Evolutionary conservation across 2,888 invertebrate genomes (phyloP).

Genomic region (Callimorpha dominula): DNA sequence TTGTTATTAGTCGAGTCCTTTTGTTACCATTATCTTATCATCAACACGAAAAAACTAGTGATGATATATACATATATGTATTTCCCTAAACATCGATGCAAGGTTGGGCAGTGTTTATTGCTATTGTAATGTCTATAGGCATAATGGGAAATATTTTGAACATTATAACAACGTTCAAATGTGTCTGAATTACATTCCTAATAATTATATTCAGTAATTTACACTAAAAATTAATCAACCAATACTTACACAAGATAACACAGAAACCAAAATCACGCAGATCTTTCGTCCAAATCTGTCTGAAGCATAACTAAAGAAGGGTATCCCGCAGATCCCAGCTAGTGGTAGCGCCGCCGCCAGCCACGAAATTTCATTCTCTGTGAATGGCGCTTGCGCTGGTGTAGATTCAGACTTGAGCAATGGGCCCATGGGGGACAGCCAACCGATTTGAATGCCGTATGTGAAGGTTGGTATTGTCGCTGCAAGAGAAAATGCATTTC

Average conservation of each 20-base stretch:
- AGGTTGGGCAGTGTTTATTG: too few relatives aligned
- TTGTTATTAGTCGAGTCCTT: too few relatives aligned
- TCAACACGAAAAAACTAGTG: too few relatives aligned
- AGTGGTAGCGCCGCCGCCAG: slow-evolving; percentile 83
- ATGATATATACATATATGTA: too few relatives aligned
- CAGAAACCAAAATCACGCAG: slow-evolving; percentile 79
- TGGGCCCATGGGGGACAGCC: slow-evolving; percentile 82
- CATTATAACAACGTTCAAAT: too few relatives aligned
- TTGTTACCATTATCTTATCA: too few relatives aligned
- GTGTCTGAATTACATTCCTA: too few relatives aligned
- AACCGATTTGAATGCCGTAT: slow-evolving; percentile 83
- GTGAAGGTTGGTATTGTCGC: slow-evolving; percentile 83
- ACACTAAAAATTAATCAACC: neutral
- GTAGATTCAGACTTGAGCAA: slow-evolving; percentile 68
- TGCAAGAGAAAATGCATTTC: slow-evolving; percentile 55
- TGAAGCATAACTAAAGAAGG: slow-evolving; percentile 80
- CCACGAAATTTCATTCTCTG: slow-evolving; percentile 75
- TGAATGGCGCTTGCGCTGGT: slow-evolving; percentile 68
- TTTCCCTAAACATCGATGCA: too few relatives aligned
- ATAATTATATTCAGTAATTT: too few relatives aligned
- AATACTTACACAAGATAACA: slow-evolving; percentile 82
- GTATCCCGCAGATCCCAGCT: slow-evolving; percentile 81
- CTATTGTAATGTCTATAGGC: too few relatives aligned
- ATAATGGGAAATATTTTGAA: too few relatives aligned
- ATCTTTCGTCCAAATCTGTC: slow-evolving; percentile 81